phyloP scores from a whole-genome alignment of 2,797 vertebrate species.

The Anas bahamensis region DNA sequence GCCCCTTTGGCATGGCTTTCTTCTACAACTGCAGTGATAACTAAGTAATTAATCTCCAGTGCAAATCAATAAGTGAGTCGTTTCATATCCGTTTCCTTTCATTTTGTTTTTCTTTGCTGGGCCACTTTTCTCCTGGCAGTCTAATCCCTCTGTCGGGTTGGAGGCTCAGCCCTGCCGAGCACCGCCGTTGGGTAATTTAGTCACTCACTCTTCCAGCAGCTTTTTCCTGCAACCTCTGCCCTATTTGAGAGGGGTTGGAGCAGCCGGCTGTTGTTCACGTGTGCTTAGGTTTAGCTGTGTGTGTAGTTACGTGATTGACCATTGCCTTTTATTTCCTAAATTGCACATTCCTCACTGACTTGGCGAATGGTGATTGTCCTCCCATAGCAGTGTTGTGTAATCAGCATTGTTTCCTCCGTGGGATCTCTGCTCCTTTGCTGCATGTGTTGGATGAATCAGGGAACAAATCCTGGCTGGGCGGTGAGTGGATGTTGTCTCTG shows the following conservation, averaged over 20 bases:
- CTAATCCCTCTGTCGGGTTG: neutral
- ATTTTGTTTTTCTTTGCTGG: slow-evolving; percentile 25
- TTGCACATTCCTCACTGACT: neutral
- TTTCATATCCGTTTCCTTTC: neutral
- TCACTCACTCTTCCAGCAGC: neutral
- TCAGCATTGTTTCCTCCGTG: neutral
- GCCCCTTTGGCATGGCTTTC: slow-evolving; percentile 41
- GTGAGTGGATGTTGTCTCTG: neutral
- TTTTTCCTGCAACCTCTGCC: neutral
- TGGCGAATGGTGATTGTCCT: neutral
- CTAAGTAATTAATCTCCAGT: slow-evolving; percentile 26
- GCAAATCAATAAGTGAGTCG: slow-evolving; percentile 29
- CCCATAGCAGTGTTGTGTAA: neutral
- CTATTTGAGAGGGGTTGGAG: neutral
- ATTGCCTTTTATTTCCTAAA: neutral
- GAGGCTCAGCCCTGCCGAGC: neutral
- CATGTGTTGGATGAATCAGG: neutral
- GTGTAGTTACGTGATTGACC: neutral
- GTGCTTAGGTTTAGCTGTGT: neutral
- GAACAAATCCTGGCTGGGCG: neutral
- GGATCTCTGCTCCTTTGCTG: neutral
- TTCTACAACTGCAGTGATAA: slow-evolving; percentile 45
- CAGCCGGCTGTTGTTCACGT: neutral
- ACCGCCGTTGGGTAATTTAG: neutral
- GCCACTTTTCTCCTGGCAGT: neutral